phyloP scores from a whole-genome alignment of 30 jellyfish, hydroid and myxozoan genomes.

The Hydractinia symbiolongicarpus region DNA sequence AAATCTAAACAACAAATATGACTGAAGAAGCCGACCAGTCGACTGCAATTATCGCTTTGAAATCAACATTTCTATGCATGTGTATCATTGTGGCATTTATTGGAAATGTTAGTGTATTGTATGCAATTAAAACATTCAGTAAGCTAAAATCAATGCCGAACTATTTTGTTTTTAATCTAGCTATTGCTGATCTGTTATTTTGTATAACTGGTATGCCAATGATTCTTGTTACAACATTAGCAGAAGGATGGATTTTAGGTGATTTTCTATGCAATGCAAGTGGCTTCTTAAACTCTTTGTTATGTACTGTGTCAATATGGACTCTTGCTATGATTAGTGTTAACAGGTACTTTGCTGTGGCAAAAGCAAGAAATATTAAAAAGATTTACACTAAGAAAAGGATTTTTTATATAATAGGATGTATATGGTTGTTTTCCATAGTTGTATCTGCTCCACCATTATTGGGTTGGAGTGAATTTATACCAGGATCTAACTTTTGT shows the following conservation, averaged over 20 bases:
- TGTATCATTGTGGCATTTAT: slow-evolving; percentile 44
- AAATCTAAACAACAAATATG: neutral
- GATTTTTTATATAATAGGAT: slow-evolving; percentile 35
- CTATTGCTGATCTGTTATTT: slow-evolving; percentile 83
- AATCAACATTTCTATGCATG: slow-evolving; percentile 43
- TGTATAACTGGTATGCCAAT: slow-evolving; percentile 68
- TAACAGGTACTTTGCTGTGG: slow-evolving; percentile 80
- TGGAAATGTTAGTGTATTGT: slow-evolving; percentile 70
- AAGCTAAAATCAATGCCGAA: slow-evolving; percentile 75
- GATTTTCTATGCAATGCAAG: slow-evolving; percentile 55
- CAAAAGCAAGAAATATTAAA: slow-evolving; percentile 55
- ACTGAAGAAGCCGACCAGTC: neutral
- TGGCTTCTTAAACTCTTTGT: slow-evolving; percentile 64
- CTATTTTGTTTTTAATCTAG: slow-evolving; percentile 78
- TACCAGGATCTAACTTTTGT: slow-evolving; percentile 82
- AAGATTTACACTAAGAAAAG: slow-evolving; percentile 45
- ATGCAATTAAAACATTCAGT: slow-evolving; percentile 46
- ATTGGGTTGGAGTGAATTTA: slow-evolving; percentile 91
- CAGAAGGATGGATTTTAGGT: slow-evolving; percentile 84
- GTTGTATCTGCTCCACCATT: slow-evolving; percentile 58
- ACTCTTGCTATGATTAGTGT: slow-evolving; percentile 78
- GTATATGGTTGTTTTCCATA: slow-evolving; percentile 57
- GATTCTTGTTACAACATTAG: slow-evolving; percentile 65
- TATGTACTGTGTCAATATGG: slow-evolving; percentile 83
- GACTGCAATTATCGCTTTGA: slow-evolving; percentile 46